Evolutionary conservation across 2,113 vertebrate genomes (phyloP).

Genomic region (Triplophysa rosa): DNA sequence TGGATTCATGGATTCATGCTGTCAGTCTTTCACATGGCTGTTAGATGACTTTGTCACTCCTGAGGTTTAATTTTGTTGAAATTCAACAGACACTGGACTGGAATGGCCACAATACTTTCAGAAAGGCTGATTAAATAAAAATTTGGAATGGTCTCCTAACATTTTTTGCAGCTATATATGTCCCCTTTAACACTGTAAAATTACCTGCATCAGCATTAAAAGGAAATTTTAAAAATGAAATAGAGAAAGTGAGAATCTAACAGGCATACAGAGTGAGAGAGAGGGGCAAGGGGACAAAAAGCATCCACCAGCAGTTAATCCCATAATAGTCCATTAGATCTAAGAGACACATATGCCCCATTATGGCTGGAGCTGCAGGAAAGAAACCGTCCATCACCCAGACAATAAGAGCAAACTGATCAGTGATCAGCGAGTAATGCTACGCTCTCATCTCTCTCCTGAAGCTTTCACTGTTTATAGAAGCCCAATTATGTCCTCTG

Average conservation of each 20-base stretch:
- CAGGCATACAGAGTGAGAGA: background rate
- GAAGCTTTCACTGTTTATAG: constrained; percentile 42
- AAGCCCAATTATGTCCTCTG: constrained; percentile 32
- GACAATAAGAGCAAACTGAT: constrained; percentile 45
- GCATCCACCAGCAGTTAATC: constrained; percentile 31
- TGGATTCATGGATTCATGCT: no score
- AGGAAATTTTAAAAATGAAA: background rate
- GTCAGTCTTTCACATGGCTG: no score
- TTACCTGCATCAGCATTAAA: background rate
- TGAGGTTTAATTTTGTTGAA: no score
- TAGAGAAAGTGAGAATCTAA: background rate
- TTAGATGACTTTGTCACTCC: no score
- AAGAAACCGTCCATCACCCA: constrained; percentile 29
- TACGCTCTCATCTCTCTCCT: constrained; percentile 27
- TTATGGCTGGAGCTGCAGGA: constrained; percentile 29
- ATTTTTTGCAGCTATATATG: no score
- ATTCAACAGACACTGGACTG: no score
- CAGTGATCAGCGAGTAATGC: constrained; percentile 24
- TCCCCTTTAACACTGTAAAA: background rate
- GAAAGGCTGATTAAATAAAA: no score
- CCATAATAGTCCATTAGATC: constrained; percentile 46
- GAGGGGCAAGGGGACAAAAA: constrained; percentile 14
- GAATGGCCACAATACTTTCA: no score
- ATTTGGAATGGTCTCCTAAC: no score
- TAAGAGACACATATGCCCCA: constrained; percentile 45